A percentile compares a stretch with the other conserved stretches of the same genome.
phyloP scores from a whole-genome alignment of 2,888 invertebrate species.

The Liopterus haemorrhoidalis region DNA sequence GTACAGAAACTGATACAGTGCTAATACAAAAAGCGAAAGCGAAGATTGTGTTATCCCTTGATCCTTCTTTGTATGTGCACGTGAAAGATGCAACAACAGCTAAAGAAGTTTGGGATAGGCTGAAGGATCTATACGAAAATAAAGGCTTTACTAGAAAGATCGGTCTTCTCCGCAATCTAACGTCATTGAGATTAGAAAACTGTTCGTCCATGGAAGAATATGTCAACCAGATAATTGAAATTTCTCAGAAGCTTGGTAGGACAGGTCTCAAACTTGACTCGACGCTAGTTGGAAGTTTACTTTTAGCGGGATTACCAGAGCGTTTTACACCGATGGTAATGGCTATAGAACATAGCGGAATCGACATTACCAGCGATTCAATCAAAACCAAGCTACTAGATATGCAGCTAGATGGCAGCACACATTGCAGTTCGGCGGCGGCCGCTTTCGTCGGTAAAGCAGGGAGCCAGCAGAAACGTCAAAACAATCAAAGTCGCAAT shows the following conservation, averaged over 20 bases:
- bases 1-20: conserved; percentile 3
- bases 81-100: conserved; percentile 29
- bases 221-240: conserved; percentile 31
- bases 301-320: conserved; percentile 35
- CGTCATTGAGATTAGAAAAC: conserved; percentile 29
- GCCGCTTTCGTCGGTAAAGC: not conserved
- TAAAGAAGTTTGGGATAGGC: conserved; percentile 32
- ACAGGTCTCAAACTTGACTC: conserved; percentile 31
- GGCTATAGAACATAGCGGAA: conserved; percentile 32
- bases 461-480: conserved; percentile 3
- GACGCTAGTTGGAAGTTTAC: conserved; percentile 34
- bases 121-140: conserved; percentile 31
- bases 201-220: conserved; percentile 33
- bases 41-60: conserved; percentile 28
- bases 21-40: conserved; percentile 21
- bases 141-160: conserved; percentile 34
- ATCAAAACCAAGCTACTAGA: conserved; percentile 35
- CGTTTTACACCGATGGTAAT: conserved; percentile 36
- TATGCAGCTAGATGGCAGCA: conserved; percentile 8
- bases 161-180: conserved; percentile 29
- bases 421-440: conserved; percentile 8
- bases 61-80: conserved; percentile 31
- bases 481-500: not conserved
- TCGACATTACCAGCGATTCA: conserved; percentile 30
- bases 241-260: conserved; percentile 31